Conservation (phyloP, 2,797 vertebrate genomes). For the Amblyraja radiata region DNA sequence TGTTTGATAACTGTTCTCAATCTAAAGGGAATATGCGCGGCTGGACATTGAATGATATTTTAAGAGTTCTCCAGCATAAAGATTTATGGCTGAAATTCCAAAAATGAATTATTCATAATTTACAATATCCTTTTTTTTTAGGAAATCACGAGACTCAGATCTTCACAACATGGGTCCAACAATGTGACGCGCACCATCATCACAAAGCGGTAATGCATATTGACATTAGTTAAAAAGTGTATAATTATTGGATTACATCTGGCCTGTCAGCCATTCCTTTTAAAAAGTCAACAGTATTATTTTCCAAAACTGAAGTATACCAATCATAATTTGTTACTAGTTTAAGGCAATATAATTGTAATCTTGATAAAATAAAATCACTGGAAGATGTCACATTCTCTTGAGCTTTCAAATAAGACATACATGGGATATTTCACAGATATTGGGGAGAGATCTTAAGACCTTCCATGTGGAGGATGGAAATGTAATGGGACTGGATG, state of each 20-base stretch:
- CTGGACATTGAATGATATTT: neutral
- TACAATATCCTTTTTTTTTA: conserved; percentile 48
- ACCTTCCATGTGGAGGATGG: too few relatives aligned
- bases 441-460: too few relatives aligned
- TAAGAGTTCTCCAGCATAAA: neutral
- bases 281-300: neutral
- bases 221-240: neutral
- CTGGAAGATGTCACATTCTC: neutral
- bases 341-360: neutral
- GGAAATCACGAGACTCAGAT: conserved; percentile 70
- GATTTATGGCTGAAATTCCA: neutral
- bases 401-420: neutral
- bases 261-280: neutral
- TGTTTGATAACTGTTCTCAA: neutral
- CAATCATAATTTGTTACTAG: neutral
- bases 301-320: neutral
- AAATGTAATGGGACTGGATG: too few relatives aligned
- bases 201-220: conserved; percentile 76
- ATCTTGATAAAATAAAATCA: neutral
- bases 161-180: conserved; percentile 44
- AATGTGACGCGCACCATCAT: conserved; percentile 69
- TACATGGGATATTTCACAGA: neutral
- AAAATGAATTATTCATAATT: conserved; percentile 31
- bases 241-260: neutral
- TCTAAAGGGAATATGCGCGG: neutral